Percentiles rank a stretch among this genome's conserved stretches.
phyloP scores from a whole-genome alignment of 1,140 invertebrate species.

The Solen grandis region DNA sequence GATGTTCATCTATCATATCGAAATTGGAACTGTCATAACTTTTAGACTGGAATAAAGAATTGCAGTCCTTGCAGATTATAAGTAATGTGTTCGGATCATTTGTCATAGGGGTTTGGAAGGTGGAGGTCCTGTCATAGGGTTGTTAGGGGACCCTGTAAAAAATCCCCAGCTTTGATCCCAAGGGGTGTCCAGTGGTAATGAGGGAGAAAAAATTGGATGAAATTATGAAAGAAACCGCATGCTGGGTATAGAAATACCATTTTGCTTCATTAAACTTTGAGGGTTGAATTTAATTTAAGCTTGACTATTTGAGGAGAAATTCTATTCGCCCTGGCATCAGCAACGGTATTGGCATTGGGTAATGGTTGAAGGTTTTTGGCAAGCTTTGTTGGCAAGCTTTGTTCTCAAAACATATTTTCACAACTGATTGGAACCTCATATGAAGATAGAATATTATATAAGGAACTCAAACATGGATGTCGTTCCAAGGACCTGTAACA shows the following conservation, averaged over 20 bases:
- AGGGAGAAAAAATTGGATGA: neutral
- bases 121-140: neutral
- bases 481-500: too few species aligned
- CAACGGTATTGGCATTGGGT: too few species aligned
- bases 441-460: too few species aligned
- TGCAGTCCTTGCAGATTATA: neutral
- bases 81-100: neutral
- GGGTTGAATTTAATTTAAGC: too few species aligned
- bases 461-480: too few species aligned
- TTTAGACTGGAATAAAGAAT: neutral
- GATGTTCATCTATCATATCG: slow-evolving; percentile 30
- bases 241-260: neutral
- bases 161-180: neutral
- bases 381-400: too few species aligned
- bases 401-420: too few species aligned
- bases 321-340: too few species aligned
- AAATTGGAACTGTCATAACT: neutral
- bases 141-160: neutral
- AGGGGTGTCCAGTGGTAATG: neutral
- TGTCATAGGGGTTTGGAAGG: neutral
- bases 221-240: neutral
- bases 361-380: too few species aligned
- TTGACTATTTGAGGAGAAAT: too few species aligned
- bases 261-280: neutral
- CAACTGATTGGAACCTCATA: too few species aligned